Base-by-base conservation (phyloP, 1,140 invertebrate species). In the Megathymus violae region DNA sequence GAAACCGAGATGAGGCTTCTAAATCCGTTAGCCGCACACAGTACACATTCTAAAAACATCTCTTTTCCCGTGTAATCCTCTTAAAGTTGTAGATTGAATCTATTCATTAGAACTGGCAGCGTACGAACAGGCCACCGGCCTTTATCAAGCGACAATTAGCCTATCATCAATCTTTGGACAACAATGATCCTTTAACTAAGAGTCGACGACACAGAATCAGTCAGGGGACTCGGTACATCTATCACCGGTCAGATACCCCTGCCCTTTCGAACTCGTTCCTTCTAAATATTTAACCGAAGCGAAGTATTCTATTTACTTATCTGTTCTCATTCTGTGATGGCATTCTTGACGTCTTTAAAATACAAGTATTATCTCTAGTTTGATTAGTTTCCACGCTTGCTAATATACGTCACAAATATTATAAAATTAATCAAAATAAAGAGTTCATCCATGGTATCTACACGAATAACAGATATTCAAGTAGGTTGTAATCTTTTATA, bases 131-230 rank as follows among this genome's bases (percentile, higher is more conserved):
- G 56, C 64, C 54, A 59, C 63, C 61, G 54, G 46, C 69, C 74
- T 82, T 78, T 74, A 76, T 82, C 72, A 71, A 66, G 56, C 38
- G 62, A 41, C 71, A 68, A 80, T 80, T 82, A 81, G 69, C 61
- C 79, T 74, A 77, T 74, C 82, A 85, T 85, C 80, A 82, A 85
- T 85, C 82, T 82, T 75, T 62, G 69, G 71, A 65, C 69, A 74
- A 82, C 82, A 85, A 81, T 82, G 78, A 83, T 83, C 76, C 80
- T 59, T 60, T 80, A 80, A 80, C 78, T 78, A 79, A 85, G 78
- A 80, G 64, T 59, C 73, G 75, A 76, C 66, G 80, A 81, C 76
- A 78, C 71, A 43, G 67, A 69, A 79, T 79, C 72, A 64, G 69
- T 74, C 71, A 71, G 60, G 46, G 66, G 56, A 77, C 58, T 44